Conservation (phyloP, 2,113 vertebrate genomes). For the Microtus ochrogaster region DNA sequence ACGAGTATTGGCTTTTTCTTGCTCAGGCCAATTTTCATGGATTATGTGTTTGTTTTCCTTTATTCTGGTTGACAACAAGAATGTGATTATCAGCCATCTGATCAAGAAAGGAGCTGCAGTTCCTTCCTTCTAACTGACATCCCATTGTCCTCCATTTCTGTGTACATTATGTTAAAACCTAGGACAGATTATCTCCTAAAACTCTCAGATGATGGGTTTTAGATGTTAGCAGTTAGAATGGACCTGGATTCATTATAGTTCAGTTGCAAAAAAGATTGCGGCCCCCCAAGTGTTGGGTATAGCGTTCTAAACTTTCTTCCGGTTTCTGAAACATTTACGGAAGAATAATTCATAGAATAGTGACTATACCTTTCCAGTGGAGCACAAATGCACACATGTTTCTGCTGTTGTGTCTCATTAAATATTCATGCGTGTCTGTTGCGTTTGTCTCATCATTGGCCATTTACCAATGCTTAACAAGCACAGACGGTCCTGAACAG, state of each 20-base stretch:
- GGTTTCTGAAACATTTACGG: constrained; percentile 88
- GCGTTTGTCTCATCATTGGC: constrained; percentile 71
- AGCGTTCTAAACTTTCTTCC: constrained; percentile 71
- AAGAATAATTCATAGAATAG: constrained; percentile 85
- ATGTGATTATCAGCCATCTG: constrained; percentile 43
- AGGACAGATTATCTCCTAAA: constrained; percentile 41
- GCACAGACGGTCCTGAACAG: constrained; percentile 62
- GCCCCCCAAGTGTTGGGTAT: constrained; percentile 67
- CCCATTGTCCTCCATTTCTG: constrained; percentile 68
- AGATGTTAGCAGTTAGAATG: constrained; percentile 68
- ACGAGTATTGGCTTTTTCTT: background rate
- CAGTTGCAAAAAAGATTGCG: constrained; percentile 77
- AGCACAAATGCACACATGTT: constrained; percentile 78
- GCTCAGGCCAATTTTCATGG: background rate
- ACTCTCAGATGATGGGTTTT: constrained; percentile 80
- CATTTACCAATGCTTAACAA: constrained; percentile 72
- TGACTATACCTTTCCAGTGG: constrained; percentile 85
- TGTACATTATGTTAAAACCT: constrained; percentile 11
- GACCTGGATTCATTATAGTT: constrained; percentile 68
- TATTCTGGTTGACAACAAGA: background rate
- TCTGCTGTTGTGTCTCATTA: constrained; percentile 84
- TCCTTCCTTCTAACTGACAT: constrained; percentile 22
- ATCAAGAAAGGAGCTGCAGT: constrained; percentile 14
- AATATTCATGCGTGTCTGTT: constrained; percentile 84
- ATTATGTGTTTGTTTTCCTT: constrained; percentile 41